Conservation (phyloP, 2,888 invertebrate species). For the Sicus ferrugineus region DNA sequence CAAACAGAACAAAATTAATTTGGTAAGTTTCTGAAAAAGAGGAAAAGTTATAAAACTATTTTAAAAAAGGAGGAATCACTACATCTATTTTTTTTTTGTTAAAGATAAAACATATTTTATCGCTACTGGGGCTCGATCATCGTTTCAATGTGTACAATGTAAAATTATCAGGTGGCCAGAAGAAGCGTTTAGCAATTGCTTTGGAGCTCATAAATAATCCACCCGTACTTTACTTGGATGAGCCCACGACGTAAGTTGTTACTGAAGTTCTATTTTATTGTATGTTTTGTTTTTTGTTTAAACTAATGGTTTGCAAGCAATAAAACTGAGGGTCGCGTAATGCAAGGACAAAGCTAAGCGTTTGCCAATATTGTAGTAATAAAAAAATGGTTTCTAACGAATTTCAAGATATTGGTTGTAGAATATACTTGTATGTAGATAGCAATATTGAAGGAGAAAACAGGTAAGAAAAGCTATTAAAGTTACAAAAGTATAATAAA, state of each 20-base stretch:
- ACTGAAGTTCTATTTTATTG: constrained; percentile 1
- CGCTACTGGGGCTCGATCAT: constrained; percentile 75
- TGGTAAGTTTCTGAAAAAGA: constrained; percentile 66
- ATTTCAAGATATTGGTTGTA: too few species aligned
- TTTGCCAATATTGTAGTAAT: too few species aligned
- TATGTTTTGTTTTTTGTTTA: background rate
- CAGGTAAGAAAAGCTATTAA: too few species aligned
- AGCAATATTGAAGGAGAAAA: too few species aligned
- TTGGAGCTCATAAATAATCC: constrained; percentile 86
- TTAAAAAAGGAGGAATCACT: background rate
- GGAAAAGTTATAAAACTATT: background rate
- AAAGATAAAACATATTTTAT: constrained; percentile 78
- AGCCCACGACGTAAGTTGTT: constrained; percentile 79
- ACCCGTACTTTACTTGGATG: constrained; percentile 86
- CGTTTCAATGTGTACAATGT: constrained; percentile 74
- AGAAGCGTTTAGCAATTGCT: constrained; percentile 82
- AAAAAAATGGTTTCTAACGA: too few species aligned
- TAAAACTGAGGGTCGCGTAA: background rate
- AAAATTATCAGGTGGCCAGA: constrained; percentile 85
- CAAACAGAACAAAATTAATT: constrained; percentile 73
- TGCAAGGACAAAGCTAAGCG: too few species aligned
- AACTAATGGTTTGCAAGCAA: background rate
- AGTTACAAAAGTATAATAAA: too few species aligned
- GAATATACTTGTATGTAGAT: too few species aligned
- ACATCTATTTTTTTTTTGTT: constrained; percentile 37